A percentile compares a stretch with the other conserved stretches of the same genome.
Evolutionary conservation across 2,797 vertebrate genomes (phyloP).

Genomic region (Chaenodraco wilsoni): DNA sequence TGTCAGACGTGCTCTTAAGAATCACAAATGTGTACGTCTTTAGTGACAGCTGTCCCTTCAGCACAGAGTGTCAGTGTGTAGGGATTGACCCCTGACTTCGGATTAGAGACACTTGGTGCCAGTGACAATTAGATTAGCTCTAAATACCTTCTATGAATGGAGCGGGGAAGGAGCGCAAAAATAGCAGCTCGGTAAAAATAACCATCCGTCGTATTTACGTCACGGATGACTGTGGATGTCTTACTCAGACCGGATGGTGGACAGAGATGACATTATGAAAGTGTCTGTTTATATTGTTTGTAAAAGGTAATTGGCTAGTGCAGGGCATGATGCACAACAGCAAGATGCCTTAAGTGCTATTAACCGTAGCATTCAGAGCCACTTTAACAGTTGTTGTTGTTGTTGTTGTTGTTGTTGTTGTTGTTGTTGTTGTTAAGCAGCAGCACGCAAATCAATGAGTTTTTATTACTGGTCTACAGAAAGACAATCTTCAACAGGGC

Average conservation of each 20-base stretch:
- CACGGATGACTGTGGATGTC: slow-evolving; percentile 3
- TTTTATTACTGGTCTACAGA: not conserved
- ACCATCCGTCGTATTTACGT: slow-evolving; percentile 27
- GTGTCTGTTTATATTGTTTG: slow-evolving; percentile 26
- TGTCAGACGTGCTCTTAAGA: not conserved
- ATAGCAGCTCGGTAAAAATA: slow-evolving; percentile 57
- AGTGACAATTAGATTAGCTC: slow-evolving; percentile 71
- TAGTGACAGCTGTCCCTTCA: slow-evolving; percentile 19
- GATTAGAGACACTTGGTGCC: slow-evolving; percentile 68
- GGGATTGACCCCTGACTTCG: slow-evolving; percentile 66
- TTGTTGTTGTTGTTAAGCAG: not conserved
- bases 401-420: not conserved
- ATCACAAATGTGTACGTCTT: not conserved
- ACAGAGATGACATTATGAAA: not conserved
- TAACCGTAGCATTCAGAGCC: slow-evolving; percentile 1
- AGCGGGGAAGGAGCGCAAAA: slow-evolving; percentile 49
- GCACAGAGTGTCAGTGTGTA: slow-evolving; percentile 27
- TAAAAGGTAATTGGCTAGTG: slow-evolving; percentile 25
- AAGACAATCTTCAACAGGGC: not conserved
- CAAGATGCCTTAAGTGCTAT: slow-evolving; percentile 7
- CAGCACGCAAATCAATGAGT: not conserved
- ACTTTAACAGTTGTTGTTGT: not conserved
- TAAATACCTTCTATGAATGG: slow-evolving; percentile 74
- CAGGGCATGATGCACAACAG: not conserved
- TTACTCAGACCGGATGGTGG: slow-evolving; percentile 2